Percentiles rank a stretch among this genome's conserved stretches.
These are phyloP conservation scores for Phrixothrix hirtus DNA, from an alignment of 2,888 invertebrate genomes.

Conservation along the genomic window DNA sequence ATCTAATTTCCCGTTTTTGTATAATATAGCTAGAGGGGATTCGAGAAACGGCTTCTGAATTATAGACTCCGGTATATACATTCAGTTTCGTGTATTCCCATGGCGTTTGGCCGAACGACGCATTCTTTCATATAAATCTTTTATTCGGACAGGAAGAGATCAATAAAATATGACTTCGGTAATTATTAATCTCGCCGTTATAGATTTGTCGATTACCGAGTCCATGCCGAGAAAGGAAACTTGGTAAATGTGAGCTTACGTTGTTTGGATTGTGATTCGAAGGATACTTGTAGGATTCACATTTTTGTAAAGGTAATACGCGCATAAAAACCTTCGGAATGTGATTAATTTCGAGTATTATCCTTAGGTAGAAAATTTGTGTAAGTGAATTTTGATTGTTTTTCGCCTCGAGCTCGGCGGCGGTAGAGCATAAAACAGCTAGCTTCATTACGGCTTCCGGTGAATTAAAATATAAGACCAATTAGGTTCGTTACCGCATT, in stretches of 20 bases:
- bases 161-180: constrained; percentile 14
- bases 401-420: constrained; percentile 10
- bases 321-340: too few species aligned
- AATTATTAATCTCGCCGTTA: constrained; percentile 21
- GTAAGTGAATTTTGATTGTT: constrained; percentile 20
- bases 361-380: too few species aligned
- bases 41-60: constrained; percentile 26
- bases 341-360: too few species aligned
- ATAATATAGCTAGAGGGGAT: constrained; percentile 18
- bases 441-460: constrained; percentile 20
- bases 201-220: constrained; percentile 9
- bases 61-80: constrained; percentile 20
- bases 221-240: too few species aligned
- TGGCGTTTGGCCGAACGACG: constrained; percentile 15
- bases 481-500: too few species aligned
- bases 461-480: constrained; percentile 20
- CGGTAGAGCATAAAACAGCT: constrained; percentile 23
- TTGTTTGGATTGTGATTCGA: neutral
- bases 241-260: neutral
- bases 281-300: too few species aligned
- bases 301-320: too few species aligned
- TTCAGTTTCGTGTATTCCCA: constrained; percentile 18
- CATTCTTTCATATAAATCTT: constrained; percentile 23
- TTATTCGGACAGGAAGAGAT: constrained; percentile 18
- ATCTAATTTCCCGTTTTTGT: constrained; percentile 26